These are phyloP conservation scores for Tringa solitaria DNA, from an alignment of 2,113 vertebrate genomes.

Conservation along the genomic window DNA sequence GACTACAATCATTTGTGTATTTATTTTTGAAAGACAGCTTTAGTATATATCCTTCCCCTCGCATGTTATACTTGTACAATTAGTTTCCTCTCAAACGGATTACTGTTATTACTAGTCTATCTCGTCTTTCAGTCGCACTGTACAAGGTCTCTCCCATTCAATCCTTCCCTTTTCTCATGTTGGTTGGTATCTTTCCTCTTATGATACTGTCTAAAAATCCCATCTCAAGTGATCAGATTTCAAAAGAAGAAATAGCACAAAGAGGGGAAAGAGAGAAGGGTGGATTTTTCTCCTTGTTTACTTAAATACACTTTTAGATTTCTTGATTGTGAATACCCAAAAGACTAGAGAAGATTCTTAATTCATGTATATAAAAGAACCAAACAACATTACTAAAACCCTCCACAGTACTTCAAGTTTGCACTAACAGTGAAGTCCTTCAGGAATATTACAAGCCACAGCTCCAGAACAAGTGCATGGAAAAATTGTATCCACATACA, in stretches of 20 bases:
- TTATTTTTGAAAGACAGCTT: background rate
- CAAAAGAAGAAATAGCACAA: background rate
- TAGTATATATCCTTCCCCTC: background rate
- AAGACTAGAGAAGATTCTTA: background rate
- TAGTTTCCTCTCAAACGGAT: background rate
- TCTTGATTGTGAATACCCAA: background rate
- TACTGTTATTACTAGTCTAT: background rate
- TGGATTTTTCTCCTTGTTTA: background rate
- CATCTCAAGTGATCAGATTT: background rate
- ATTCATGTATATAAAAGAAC: background rate
- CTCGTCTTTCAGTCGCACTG: background rate
- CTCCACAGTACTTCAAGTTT: background rate
- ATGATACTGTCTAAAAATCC: background rate
- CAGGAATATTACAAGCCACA: background rate
- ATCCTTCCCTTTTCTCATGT: background rate
- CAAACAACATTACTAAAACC: background rate
- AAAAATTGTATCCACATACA: background rate
- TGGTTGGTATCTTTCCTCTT: background rate
- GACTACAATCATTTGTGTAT: background rate
- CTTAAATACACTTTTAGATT: background rate
- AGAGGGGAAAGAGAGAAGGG: background rate
- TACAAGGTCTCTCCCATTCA: background rate
- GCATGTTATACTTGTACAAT: background rate
- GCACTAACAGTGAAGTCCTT: background rate
- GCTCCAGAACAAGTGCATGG: accelerated